A percentile compares a stretch with the other conserved stretches of the same genome.
Evolutionary conservation across 2,888 invertebrate genomes (phyloP).

Genomic region (Drosophila greeni): DNA sequence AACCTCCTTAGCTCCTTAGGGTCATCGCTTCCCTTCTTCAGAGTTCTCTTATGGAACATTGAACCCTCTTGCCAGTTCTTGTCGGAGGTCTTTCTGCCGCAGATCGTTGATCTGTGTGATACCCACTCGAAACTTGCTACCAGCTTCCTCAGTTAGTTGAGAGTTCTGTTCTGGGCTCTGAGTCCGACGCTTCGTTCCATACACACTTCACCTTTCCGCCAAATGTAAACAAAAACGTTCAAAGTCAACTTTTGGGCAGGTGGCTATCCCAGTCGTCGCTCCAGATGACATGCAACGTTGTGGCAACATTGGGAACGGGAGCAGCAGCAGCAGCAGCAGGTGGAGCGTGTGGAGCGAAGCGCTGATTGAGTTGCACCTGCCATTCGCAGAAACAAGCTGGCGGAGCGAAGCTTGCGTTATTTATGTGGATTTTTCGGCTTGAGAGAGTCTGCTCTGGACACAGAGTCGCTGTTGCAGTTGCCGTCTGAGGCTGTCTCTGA

Average conservation of each 20-base stretch:
- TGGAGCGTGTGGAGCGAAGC: conserved; percentile 36
- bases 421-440: conserved; percentile 67
- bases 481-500: conserved; percentile 28
- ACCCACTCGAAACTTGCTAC: conserved; percentile 56
- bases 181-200: conserved; percentile 40
- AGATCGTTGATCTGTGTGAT: conserved; percentile 71
- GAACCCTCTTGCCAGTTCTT: conserved; percentile 23
- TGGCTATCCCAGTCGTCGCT: conserved; percentile 32
- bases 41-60: conserved; percentile 29
- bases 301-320: conserved; percentile 26
- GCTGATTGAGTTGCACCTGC: conserved; percentile 75
- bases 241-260: conserved; percentile 54
- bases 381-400: conserved; percentile 72
- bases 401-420: conserved; percentile 62
- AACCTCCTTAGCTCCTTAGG: conserved; percentile 1
- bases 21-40: conserved; percentile 27
- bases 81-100: conserved; percentile 30
- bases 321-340: conserved; percentile 13
- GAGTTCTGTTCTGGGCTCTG: conserved; percentile 39
- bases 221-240: conserved; percentile 48
- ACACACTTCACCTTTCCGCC: conserved; percentile 47
- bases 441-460: conserved; percentile 24
- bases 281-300: conserved; percentile 56
- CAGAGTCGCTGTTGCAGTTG: conserved; percentile 14
- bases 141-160: conserved; percentile 69